Base-by-base conservation (phyloP, 2,888 invertebrate genomes). In the Oconnorella tubifera region DNA sequence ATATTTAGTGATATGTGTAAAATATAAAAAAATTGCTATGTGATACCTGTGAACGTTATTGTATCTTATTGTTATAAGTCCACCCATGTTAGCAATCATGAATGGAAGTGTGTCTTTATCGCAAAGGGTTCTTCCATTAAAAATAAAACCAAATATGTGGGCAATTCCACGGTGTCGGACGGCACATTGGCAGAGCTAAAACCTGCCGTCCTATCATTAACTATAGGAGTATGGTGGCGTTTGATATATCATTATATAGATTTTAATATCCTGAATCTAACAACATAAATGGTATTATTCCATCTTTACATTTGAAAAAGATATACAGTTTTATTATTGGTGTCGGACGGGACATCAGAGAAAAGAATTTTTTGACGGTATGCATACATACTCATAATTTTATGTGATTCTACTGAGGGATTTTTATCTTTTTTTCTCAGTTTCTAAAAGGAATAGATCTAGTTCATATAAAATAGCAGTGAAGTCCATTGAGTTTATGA, bases 111-210 rank as follows among this genome's bases (percentile, higher is more conserved):
- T n/a, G n/a, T n/a, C n/a, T n/a, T n/a, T n/a, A n/a, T n/a, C n/a
- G n/a, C n/a, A n/a, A n/a, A n/a, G n/a, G n/a, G n/a, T n/a, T n/a
- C n/a, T n/a, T n/a, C n/a, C n/a, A n/a, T n/a, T n/a, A n/a, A n/a
- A n/a, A n/a, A n/a, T n/a, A n/a, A n/a, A n/a, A n/a, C n/a, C n/a
- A n/a, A n/a, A n/a, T n/a, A 40, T 40, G 19, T 40, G 40, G 40
- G 40, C 40, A 40, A 40, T 40, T 40, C 40, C 40, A 40, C 40
- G 40, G 40, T 40, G 40, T 40, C 40, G 40, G 40, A 40, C 40
- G 40, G 40, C 10, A 40, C 19, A 40, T 40, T 40, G 10, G 19
- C 10, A 40, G 19, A 19, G 10, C 10, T 19, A 40, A 40, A 40
- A 40, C 19, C 19, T 40, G 10, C 10, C 40, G 19, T 40, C 19